Conservation (phyloP, 1,140 invertebrate species). For the Potamilus streckersoni region DNA sequence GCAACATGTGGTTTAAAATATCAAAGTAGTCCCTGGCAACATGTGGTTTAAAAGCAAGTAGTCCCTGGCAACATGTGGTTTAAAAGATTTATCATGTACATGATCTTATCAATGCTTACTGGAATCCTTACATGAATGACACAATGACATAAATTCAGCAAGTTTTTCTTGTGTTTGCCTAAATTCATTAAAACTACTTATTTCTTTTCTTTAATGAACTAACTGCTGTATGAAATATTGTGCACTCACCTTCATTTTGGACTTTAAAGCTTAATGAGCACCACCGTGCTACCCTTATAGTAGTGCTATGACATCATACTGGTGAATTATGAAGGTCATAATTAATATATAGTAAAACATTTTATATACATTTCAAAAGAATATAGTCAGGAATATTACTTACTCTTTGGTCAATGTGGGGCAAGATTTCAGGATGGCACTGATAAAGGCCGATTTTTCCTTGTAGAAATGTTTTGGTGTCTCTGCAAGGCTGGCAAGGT, state of each 20-base stretch:
- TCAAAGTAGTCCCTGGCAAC: too few relatives aligned
- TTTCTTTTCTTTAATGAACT: slow-evolving; percentile 1
- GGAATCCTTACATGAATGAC: too few relatives aligned
- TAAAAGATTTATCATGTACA: too few relatives aligned
- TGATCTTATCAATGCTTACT: too few relatives aligned
- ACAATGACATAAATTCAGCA: too few relatives aligned
- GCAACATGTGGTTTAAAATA: too few relatives aligned
- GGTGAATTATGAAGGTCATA: neutral
- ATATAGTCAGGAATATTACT: slow-evolving; percentile 69
- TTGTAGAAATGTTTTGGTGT: slow-evolving; percentile 80
- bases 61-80: too few relatives aligned
- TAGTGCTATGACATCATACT: neutral
- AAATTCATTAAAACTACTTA: neutral
- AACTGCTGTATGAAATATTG: neutral
- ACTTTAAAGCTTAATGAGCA: neutral
- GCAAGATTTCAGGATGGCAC: slow-evolving; percentile 81
- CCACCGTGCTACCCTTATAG: neutral
- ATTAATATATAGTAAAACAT: neutral
- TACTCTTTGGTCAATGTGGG: slow-evolving; percentile 83
- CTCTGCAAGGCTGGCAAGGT: slow-evolving; percentile 82
- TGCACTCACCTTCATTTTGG: neutral
- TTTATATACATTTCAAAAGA: too few relatives aligned
- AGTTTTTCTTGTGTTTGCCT: too few relatives aligned
- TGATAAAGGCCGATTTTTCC: slow-evolving; percentile 78
- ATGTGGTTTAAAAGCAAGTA: too few relatives aligned